Evolutionary conservation across 2,888 invertebrate genomes (phyloP).

Genomic region (Clunio marinus): DNA sequence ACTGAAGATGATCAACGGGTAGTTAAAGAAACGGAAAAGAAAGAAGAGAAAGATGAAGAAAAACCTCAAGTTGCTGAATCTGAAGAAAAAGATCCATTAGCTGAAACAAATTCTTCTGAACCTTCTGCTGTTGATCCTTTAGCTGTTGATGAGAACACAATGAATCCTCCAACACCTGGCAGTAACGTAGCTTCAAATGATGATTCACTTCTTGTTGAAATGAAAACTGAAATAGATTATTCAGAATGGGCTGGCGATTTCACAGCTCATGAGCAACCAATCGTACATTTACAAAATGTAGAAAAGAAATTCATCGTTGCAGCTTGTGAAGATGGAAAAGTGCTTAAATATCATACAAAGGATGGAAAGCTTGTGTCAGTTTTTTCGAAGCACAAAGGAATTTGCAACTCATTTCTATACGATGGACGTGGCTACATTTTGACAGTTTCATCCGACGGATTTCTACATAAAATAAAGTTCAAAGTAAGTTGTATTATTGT

Average conservation of each 20-base stretch:
- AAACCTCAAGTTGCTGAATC: not conserved
- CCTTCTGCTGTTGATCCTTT: conserved; percentile 13
- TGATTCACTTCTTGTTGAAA: conserved; percentile 7
- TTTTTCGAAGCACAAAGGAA: conserved; percentile 48
- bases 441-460: conserved; percentile 49
- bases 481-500: conserved; percentile 44
- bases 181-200: conserved; percentile 4
- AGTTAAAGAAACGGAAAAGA: not conserved
- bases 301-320: conserved; percentile 8
- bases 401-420: conserved; percentile 34
- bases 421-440: conserved; percentile 44
- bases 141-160: conserved; percentile 8
- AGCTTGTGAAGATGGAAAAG: conserved; percentile 49
- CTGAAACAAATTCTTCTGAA: not conserved
- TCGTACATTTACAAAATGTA: conserved; percentile 23
- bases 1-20: no score
- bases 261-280: conserved; percentile 18
- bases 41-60: not conserved
- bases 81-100: no score
- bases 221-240: conserved; percentile 5
- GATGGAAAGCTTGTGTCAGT: conserved; percentile 46
- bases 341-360: conserved; percentile 47
- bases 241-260: conserved; percentile 32
- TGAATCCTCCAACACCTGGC: conserved; percentile 26
- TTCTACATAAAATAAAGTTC: conserved; percentile 47